phyloP scores from a whole-genome alignment of 2,888 invertebrate species.

The Holacanthella duospinosa region DNA sequence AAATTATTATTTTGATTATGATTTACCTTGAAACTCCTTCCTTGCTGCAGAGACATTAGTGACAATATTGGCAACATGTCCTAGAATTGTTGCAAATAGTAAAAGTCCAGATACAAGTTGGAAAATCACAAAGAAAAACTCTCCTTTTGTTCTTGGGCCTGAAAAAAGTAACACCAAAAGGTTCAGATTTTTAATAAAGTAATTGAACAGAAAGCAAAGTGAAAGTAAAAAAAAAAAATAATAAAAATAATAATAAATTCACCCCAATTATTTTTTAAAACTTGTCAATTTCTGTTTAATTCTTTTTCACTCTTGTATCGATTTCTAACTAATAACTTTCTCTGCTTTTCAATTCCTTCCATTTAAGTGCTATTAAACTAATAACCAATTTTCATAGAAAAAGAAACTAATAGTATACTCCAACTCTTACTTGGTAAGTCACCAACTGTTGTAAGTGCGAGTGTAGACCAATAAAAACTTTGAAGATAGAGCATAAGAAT shows the following conservation, averaged over 20 bases:
- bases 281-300: no score
- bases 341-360: neutral
- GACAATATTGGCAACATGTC: constrained; percentile 96
- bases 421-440: constrained; percentile 54
- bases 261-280: no score
- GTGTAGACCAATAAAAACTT: constrained; percentile 96
- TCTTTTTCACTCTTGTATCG: no score
- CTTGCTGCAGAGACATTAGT: constrained; percentile 92
- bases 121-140: constrained; percentile 88
- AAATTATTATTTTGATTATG: no score
- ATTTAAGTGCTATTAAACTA: neutral
- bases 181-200: no score
- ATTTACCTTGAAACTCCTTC: constrained; percentile 96
- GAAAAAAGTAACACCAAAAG: no score
- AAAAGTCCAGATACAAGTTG: constrained; percentile 88
- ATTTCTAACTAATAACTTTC: neutral
- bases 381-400: neutral
- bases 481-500: constrained; percentile 91
- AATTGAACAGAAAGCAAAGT: no score
- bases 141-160: constrained; percentile 81
- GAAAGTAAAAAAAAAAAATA: no score
- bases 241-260: neutral
- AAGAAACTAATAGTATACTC: neutral
- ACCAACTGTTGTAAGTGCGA: constrained; percentile 90
- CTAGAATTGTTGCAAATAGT: constrained; percentile 89